These are phyloP conservation scores for Agapetus fuscipes DNA, from an alignment of 2,888 invertebrate species.

Conservation along the genomic window DNA sequence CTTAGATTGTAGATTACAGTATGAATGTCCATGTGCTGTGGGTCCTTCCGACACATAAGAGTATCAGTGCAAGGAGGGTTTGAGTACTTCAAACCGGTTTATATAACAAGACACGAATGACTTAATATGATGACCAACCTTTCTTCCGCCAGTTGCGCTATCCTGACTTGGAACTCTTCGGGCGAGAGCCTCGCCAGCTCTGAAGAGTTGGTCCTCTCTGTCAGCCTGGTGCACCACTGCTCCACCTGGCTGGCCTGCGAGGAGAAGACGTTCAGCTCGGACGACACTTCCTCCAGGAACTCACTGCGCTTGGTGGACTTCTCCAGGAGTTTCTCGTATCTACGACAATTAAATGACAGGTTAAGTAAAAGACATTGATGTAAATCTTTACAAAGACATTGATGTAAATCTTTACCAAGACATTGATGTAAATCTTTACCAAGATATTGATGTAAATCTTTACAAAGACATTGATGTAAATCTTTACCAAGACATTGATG, in stretches of 20 bases:
- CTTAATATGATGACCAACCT: constrained; percentile 38
- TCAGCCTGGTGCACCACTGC: constrained; percentile 57
- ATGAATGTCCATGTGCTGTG: no score
- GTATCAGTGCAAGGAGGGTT: no score
- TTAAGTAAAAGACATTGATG: not conserved
- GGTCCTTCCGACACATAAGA: no score
- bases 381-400: no score
- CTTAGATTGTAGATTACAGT: no score
- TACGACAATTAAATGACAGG: constrained; percentile 28
- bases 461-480: no score
- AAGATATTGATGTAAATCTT: not conserved
- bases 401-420: no score
- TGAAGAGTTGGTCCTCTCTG: constrained; percentile 64
- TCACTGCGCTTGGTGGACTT: constrained; percentile 69
- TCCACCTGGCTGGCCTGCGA: constrained; percentile 59
- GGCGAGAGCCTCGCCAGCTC: constrained; percentile 58
- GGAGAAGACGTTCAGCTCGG: constrained; percentile 57
- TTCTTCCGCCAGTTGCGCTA: constrained; percentile 47
- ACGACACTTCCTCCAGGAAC: constrained; percentile 71
- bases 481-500: no score
- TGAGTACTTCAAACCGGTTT: no score
- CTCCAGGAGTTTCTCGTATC: constrained; percentile 80
- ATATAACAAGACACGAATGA: no score
- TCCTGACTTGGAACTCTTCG: constrained; percentile 42
- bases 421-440: no score